Evolutionary conservation across 2,888 invertebrate genomes (phyloP), one percentile per base, ranked within the genome.

Genomic region (Calliphora vomitoria): DNA sequence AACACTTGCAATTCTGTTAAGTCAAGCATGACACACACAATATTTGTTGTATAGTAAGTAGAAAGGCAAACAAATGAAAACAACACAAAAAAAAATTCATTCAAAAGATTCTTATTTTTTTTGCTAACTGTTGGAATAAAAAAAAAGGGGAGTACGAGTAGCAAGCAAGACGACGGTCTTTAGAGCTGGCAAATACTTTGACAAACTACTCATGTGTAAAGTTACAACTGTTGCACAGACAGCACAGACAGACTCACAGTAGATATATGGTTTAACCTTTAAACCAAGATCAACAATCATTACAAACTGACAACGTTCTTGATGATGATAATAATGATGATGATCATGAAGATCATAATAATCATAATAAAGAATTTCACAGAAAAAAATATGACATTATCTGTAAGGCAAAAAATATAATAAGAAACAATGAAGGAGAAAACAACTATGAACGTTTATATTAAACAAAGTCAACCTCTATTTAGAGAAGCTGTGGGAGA

Each of bases 401-500:
- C 41, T 74, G 66, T 72, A 47, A 10, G 11, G 31, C 25, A 25
- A 1, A 25, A 25, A 25, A 25, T 1, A 25, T 1, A 25, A 60
- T 80, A 66, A 78, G 20, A 71, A 64, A 83, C 8, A 20, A 38
- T 25, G 15, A 62, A 58, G 25, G 38, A 66, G 35, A 74, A 18
- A 68, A 82, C 25, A 78, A 69, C 79, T 69, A 66, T 53, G 25
- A 58, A 80, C 71, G 53, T 50, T n/a, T 15, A 50, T 58, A 69
- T 10, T 44, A 44, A 13, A 58, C 18, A 79, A 15, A 18, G 55
- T 78, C 82, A 74, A 66, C 11, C 44, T 71, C 47, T 50, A 35
- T 69, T 60, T 50, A 69, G 60, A 81, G 84, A 82, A 79, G 85
- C 87, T 87, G 87, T 87, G 87, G 87, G 87, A 87, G 85, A 87